These are phyloP conservation scores for Teleogryllus occipitalis DNA, from an alignment of 1,140 invertebrate species.

Conservation along the genomic window DNA sequence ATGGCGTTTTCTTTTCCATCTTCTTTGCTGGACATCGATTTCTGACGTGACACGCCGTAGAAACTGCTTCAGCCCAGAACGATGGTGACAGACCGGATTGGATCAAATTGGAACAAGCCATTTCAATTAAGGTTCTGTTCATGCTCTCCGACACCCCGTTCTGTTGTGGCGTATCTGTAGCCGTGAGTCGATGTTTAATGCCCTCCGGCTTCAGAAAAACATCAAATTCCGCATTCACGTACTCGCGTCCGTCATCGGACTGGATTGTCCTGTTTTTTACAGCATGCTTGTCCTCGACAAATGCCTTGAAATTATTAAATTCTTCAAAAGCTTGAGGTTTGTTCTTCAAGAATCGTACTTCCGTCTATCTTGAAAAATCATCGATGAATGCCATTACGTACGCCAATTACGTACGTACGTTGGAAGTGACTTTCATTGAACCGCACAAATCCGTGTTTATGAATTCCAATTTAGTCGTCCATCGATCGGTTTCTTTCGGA, in stretches of 20 bases:
- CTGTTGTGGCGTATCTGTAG: too few species aligned
- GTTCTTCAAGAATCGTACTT: not conserved
- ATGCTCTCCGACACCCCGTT: too few species aligned
- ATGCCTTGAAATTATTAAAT: not conserved
- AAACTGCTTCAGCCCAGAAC: too few species aligned
- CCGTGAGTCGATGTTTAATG: too few species aligned
- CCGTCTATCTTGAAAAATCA: not conserved
- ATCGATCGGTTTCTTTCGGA: not conserved
- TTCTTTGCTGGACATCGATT: too few species aligned
- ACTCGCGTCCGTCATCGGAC: not conserved
- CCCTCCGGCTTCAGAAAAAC: too few species aligned
- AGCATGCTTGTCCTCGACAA: not conserved
- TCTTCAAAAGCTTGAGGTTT: not conserved
- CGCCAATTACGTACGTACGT: not conserved
- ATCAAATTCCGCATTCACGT: not conserved
- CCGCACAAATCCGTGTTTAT: not conserved
- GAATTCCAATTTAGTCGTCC: not conserved
- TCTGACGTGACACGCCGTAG: too few species aligned
- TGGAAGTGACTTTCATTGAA: not conserved
- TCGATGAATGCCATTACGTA: not conserved
- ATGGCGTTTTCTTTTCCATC: too few species aligned
- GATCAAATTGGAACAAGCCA: too few species aligned
- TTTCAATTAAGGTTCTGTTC: too few species aligned
- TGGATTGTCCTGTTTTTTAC: not conserved
- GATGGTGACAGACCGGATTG: too few species aligned